Evolutionary conservation across 1,140 invertebrate genomes (phyloP), one percentile per base, ranked within the genome.

Genomic region (Philotrypesis tridentata): DNA sequence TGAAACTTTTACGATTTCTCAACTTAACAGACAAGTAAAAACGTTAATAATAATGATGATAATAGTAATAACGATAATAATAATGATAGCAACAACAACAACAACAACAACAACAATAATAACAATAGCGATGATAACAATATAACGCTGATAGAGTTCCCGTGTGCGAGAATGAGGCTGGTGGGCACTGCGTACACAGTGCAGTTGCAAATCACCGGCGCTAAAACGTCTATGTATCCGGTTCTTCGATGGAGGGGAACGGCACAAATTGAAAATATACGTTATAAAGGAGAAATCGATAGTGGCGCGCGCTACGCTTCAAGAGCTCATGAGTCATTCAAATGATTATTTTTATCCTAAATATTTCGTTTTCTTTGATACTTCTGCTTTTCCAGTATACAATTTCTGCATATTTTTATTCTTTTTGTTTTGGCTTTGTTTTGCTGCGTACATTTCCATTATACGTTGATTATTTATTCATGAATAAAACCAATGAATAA

Each of bases 251-350:
- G 31, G 23, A 60, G 33, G 23, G 27, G 25, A n/a, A n/a, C 9
- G 70, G 27, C 29, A 71, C 23, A 76, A 82, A 76, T 82, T 82
- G 73, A 82, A 82, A 76, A 76, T 82, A 76, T 70, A 82, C 43
- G 67, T 76, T 82, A 76, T 76, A 76, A 82, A 82, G 48, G 23
- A 37, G 61, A 82, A 74, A 82, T 82, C 80, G 73, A 82, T 82
- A 76, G 80, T 71, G 43, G 67, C 73, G 40, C 29, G 7, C 63
- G 25, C 61, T 68, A 79, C 72, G 27, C 43, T 75, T 63, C 11
- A 17, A 74, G 23, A 81, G 61, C 72, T 81, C 60, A 70, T 81
- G 79, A 81, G 25, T 81, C 79, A 81, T 75, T n/a, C 72, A 68
- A 67, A 75, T 75, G 72, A 81, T 75, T 81, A 75, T 81, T 17